A percentile compares a stretch with the other conserved stretches of the same genome.
These are phyloP conservation scores for Lindbergichthys nudifrons DNA, from an alignment of 2,797 vertebrate genomes.

Conservation along the genomic window DNA sequence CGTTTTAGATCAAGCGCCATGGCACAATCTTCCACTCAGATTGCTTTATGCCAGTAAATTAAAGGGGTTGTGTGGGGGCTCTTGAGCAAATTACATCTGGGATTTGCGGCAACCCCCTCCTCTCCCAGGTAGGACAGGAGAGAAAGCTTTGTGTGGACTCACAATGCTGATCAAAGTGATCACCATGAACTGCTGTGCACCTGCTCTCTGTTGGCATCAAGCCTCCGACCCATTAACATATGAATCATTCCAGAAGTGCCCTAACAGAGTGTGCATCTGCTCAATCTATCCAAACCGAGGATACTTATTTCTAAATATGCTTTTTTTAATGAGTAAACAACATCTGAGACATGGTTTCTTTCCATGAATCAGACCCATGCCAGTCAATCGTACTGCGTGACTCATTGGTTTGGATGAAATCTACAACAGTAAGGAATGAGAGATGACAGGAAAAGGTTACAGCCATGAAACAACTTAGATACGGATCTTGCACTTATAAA, in stretches of 20 bases:
- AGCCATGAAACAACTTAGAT: not conserved
- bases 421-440: not conserved
- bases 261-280: not conserved
- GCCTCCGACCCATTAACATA: not conserved
- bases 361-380: not conserved
- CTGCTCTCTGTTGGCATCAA: constrained; percentile 18
- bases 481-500: not conserved
- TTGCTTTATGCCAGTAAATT: constrained; percentile 67
- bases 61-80: constrained; percentile 57
- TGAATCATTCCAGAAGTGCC: constrained; percentile 3
- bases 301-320: constrained; percentile 4
- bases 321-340: constrained; percentile 5
- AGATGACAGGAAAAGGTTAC: constrained; percentile 2
- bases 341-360: not conserved
- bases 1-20: constrained; percentile 56
- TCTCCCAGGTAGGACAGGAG: constrained; percentile 43
- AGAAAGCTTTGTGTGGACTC: constrained; percentile 44
- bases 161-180: constrained; percentile 45
- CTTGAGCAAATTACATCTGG: constrained; percentile 67
- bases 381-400: not conserved
- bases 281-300: not conserved
- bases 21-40: constrained; percentile 56
- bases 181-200: constrained; percentile 23
- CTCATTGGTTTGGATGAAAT: constrained; percentile 2
- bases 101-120: constrained; percentile 60